phyloP scores from a whole-genome alignment of 1,140 invertebrate species.

The Anadara kagoshimensis region DNA sequence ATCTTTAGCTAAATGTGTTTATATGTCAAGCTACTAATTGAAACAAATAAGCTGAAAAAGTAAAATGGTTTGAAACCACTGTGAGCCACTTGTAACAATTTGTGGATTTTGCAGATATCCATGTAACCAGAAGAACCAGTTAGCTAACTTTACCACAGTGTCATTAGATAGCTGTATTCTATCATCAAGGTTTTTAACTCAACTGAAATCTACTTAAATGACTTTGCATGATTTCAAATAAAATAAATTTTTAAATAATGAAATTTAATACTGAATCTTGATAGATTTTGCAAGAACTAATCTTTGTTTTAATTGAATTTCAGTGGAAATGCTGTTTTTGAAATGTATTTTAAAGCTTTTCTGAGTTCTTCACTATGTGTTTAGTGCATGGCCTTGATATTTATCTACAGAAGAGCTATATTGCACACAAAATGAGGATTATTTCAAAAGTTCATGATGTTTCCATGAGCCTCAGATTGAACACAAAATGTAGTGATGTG shows the following conservation, averaged over 20 bases:
- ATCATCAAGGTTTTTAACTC: background rate
- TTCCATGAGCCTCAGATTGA: background rate
- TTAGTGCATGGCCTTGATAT: background rate
- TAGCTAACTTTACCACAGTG: background rate
- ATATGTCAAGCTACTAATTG: too few relatives aligned
- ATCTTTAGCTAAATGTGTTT: too few relatives aligned
- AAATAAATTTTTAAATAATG: background rate
- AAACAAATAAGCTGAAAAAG: too few relatives aligned
- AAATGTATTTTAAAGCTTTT: background rate
- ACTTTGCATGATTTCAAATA: background rate
- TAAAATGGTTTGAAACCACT: too few relatives aligned
- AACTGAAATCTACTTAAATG: background rate
- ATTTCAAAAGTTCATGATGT: background rate
- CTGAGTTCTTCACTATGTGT: background rate
- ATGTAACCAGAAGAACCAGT: background rate
- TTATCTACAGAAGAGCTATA: too few relatives aligned
- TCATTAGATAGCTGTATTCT: background rate
- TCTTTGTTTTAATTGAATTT: background rate
- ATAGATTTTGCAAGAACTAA: too few relatives aligned
- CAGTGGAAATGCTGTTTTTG: background rate
- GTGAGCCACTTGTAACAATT: too few relatives aligned
- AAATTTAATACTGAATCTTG: too few relatives aligned
- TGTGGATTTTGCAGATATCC: background rate
- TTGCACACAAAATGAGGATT: background rate
- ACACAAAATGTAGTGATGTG: background rate